phyloP scores from a whole-genome alignment of 2,888 invertebrate genomes.

The Marasmarcha lunaedactyla region DNA sequence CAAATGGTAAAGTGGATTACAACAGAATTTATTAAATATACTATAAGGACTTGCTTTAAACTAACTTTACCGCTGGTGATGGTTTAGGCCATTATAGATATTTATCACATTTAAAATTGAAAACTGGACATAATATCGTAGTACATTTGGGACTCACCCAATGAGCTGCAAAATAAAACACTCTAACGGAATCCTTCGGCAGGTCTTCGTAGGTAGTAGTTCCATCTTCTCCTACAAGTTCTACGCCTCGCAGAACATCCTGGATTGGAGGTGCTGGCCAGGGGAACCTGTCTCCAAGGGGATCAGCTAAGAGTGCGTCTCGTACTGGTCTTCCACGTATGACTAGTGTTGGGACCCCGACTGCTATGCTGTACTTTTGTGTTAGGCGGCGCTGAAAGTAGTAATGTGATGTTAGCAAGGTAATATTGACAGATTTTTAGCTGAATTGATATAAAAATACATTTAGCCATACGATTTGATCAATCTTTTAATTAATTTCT shows the following conservation, averaged over 20 bases:
- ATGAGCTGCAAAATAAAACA: conserved; percentile 89
- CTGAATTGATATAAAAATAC: conserved; percentile 1
- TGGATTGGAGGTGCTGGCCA: conserved; percentile 80
- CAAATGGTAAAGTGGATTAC: no score
- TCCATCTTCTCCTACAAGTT: conserved; percentile 39
- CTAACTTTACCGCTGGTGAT: no score
- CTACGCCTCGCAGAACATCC: conserved; percentile 67
- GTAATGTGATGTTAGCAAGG: not conserved
- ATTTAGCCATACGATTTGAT: no score
- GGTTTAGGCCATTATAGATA: no score
- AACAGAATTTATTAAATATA: no score
- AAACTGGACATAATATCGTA: no score
- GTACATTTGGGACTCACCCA: conserved; percentile 74
- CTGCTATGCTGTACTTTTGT: conserved; percentile 81
- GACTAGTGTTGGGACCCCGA: conserved; percentile 81
- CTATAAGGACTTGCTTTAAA: no score
- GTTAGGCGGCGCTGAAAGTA: conserved; percentile 77
- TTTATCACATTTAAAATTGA: no score
- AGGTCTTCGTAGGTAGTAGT: conserved; percentile 69
- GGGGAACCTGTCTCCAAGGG: conserved; percentile 75
- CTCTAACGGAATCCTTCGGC: conserved; percentile 74
- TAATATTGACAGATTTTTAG: no score
- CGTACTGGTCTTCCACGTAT: conserved; percentile 78
- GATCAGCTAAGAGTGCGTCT: conserved; percentile 77
- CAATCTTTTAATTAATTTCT: no score